phyloP scores from a whole-genome alignment of 2,888 invertebrate genomes.

The Himalopsyche anomala region DNA sequence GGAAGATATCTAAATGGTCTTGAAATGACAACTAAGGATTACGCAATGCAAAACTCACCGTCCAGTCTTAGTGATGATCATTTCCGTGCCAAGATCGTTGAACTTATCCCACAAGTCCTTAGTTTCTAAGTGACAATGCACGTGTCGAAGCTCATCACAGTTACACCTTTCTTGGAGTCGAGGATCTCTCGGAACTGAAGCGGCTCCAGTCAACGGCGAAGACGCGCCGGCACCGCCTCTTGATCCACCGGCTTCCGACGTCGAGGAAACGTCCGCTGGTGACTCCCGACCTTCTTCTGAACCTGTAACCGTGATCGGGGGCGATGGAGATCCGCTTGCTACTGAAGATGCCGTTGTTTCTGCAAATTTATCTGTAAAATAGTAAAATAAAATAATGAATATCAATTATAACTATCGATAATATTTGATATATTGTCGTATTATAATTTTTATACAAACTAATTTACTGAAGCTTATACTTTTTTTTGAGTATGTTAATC shows the following conservation, averaged over 20 bases:
- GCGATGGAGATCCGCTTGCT: constrained; percentile 78
- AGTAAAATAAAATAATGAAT: constrained; percentile 41
- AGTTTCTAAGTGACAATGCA: constrained; percentile 95
- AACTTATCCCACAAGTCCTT: constrained; percentile 99
- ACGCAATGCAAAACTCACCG: constrained; percentile 78
- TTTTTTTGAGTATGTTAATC: not conserved
- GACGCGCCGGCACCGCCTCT: constrained; percentile 67
- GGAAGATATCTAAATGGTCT: too few relatives aligned
- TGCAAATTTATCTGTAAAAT: constrained; percentile 81
- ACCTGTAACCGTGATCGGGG: constrained; percentile 71
- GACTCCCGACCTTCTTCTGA: constrained; percentile 78
- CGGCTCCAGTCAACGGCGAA: constrained; percentile 74
- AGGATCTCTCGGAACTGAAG: constrained; percentile 72
- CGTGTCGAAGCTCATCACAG: constrained; percentile 88
- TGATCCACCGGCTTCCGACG: constrained; percentile 73
- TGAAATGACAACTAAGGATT: not conserved
- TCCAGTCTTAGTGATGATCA: constrained; percentile 99
- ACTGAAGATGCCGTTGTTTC: constrained; percentile 80
- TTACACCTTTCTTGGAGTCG: constrained; percentile 83
- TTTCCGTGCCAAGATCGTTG: constrained; percentile 95
- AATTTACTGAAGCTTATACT: too few relatives aligned
- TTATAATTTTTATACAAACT: too few relatives aligned
- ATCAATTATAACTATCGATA: too few relatives aligned
- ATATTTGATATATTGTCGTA: too few relatives aligned
- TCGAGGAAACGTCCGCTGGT: constrained; percentile 81